Conservation (phyloP, 64 coral and sea anemone genomes). For the Actinia tenebrosa region DNA sequence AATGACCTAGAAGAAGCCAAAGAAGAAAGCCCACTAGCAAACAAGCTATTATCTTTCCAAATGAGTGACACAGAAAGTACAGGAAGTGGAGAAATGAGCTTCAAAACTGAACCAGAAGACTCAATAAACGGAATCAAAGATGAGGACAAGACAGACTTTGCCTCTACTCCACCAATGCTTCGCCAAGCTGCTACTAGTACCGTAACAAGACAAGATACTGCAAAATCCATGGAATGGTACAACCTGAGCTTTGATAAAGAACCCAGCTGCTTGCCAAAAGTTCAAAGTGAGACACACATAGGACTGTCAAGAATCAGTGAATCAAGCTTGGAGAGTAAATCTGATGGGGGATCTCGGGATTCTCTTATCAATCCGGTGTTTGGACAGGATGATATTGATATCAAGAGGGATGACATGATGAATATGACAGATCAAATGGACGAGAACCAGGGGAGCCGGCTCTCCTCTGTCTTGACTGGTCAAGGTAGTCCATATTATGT, state of each 20-base stretch:
- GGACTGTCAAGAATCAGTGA: conserved; percentile 59
- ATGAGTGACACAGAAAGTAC: conserved; percentile 21
- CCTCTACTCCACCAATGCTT: conserved; percentile 17
- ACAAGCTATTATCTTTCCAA: conserved; percentile 3
- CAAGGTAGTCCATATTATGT: not conserved
- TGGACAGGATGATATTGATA: conserved; percentile 34
- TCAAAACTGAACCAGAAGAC: conserved; percentile 11
- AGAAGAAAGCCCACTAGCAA: conserved; percentile 19
- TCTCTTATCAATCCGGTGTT: conserved; percentile 27
- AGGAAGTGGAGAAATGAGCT: conserved; percentile 11
- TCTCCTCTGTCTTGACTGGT: conserved; percentile 43
- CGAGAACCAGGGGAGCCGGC: conserved; percentile 62
- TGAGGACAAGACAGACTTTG: conserved; percentile 22
- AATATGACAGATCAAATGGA: conserved; percentile 5
- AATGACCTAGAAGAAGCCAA: conserved; percentile 17
- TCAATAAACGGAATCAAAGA: conserved; percentile 1
- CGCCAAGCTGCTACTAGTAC: conserved; percentile 15
- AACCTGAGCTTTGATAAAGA: conserved; percentile 55
- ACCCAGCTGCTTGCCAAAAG: conserved; percentile 17
- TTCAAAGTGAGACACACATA: conserved; percentile 26
- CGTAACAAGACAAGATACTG: conserved; percentile 31
- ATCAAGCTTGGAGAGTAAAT: conserved; percentile 52
- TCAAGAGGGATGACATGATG: conserved; percentile 16
- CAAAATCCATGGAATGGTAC: conserved; percentile 76
- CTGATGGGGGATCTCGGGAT: conserved; percentile 21